Evolutionary conservation across 1,140 invertebrate species (phyloP).

Genomic region (Samia ricini): DNA sequence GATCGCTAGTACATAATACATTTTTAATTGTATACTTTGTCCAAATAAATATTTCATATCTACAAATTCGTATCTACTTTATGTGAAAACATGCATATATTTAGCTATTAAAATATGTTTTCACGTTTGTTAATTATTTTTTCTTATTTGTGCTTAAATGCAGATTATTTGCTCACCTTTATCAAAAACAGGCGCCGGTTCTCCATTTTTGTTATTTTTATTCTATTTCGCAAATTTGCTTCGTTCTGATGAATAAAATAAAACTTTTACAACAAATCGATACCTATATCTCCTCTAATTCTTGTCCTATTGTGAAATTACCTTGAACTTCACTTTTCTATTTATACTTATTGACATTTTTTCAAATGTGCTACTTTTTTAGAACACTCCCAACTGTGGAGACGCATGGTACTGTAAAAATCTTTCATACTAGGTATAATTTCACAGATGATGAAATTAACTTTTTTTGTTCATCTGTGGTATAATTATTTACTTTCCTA

Average conservation of each 20-base stretch:
- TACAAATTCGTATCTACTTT: slow-evolving; percentile 1
- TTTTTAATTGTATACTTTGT: not conserved
- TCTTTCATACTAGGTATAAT: not conserved
- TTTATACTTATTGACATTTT: not conserved
- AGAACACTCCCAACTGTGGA: not conserved
- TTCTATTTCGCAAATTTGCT: slow-evolving; percentile 30
- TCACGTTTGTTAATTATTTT: slow-evolving; percentile 9
- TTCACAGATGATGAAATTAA: no score
- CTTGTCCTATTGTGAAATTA: slow-evolving; percentile 26
- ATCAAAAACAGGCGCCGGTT: slow-evolving; percentile 25
- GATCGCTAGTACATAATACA: no score
- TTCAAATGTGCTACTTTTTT: not conserved
- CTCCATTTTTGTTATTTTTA: slow-evolving; percentile 21
- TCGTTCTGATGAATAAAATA: not conserved
- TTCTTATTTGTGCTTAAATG: not conserved
- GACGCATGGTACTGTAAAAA: not conserved
- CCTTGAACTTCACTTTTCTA: slow-evolving; percentile 37
- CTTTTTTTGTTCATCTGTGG: no score
- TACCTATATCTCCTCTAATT: slow-evolving; percentile 1
- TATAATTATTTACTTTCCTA: no score
- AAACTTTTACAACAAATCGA: not conserved
- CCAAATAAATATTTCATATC: not conserved
- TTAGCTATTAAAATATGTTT: not conserved
- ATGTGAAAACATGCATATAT: not conserved
- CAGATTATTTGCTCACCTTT: slow-evolving; percentile 35